phyloP scores from a whole-genome alignment of 2,888 invertebrate species.

The Xylocampa areola region DNA sequence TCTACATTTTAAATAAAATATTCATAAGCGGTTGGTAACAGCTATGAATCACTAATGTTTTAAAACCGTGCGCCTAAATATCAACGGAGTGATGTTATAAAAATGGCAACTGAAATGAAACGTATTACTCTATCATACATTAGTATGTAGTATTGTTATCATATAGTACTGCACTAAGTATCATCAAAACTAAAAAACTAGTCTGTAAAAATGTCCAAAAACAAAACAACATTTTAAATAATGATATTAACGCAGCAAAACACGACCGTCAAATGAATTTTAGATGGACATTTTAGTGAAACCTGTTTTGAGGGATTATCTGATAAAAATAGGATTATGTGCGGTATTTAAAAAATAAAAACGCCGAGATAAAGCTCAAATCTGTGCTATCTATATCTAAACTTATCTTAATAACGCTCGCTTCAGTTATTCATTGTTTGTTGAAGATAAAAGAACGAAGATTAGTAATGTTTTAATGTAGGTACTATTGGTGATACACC shows the following conservation, averaged over 20 bases:
- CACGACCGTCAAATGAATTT: constrained; percentile 23
- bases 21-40: background rate
- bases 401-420: background rate
- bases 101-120: too few relatives aligned
- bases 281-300: constrained; percentile 16
- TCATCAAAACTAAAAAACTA: too few relatives aligned
- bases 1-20: background rate
- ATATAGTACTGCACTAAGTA: too few relatives aligned
- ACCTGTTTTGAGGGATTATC: constrained; percentile 30
- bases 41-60: too few relatives aligned
- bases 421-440: constrained; percentile 3
- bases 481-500: too few relatives aligned
- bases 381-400: constrained; percentile 11
- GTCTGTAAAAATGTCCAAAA: background rate
- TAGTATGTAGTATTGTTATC: too few relatives aligned
- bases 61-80: constrained; percentile 6
- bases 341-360: constrained; percentile 27
- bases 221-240: background rate
- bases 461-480: too few relatives aligned
- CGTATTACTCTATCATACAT: too few relatives aligned
- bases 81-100: background rate
- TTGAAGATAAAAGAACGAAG: background rate
- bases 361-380: constrained; percentile 8
- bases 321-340: constrained; percentile 16
- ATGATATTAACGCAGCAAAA: constrained; percentile 1